These are phyloP conservation scores for Antheraea pernyi DNA, from an alignment of 1,140 invertebrate genomes.

Conservation along the genomic window DNA sequence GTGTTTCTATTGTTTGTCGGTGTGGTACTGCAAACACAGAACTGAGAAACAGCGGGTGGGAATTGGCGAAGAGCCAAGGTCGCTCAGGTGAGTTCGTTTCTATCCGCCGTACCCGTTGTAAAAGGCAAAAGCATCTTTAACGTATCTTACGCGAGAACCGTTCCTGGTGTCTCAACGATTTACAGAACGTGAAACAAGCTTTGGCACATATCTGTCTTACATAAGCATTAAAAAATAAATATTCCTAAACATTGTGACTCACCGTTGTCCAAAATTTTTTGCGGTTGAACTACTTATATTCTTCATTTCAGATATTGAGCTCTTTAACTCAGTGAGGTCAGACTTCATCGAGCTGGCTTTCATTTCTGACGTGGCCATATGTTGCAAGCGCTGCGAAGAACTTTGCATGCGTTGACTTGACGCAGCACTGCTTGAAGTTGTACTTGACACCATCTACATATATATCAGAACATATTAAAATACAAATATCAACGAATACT, in stretches of 20 bases:
- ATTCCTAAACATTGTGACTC: slow-evolving; percentile 25
- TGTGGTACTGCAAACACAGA: slow-evolving; percentile 66
- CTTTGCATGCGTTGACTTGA: slow-evolving; percentile 79
- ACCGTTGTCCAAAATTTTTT: slow-evolving; percentile 79
- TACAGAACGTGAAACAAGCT: slow-evolving; percentile 40
- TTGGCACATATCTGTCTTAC: slow-evolving; percentile 34
- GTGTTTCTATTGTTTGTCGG: slow-evolving; percentile 72
- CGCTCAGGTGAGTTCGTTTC: slow-evolving; percentile 68
- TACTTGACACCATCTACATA: slow-evolving; percentile 75
- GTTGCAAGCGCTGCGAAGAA: slow-evolving; percentile 70
- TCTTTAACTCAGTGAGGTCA: slow-evolving; percentile 87
- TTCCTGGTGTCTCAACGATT: slow-evolving; percentile 57
- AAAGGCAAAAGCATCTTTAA: slow-evolving; percentile 35
- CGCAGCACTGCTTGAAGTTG: slow-evolving; percentile 80
- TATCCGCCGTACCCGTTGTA: slow-evolving; percentile 29
- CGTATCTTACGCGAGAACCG: slow-evolving; percentile 26
- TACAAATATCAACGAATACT: not conserved
- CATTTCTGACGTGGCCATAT: slow-evolving; percentile 80
- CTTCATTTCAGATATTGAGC: slow-evolving; percentile 89
- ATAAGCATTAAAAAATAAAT: slow-evolving; percentile 10
- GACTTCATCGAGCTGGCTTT: slow-evolving; percentile 86
- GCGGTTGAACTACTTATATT: slow-evolving; percentile 77
- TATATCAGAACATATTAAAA: not conserved
- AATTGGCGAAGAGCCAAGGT: slow-evolving; percentile 71
- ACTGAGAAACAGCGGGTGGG: slow-evolving; percentile 58